Base-by-base conservation (phyloP, 2,113 vertebrate genomes). In the Damaliscus lunatus region DNA sequence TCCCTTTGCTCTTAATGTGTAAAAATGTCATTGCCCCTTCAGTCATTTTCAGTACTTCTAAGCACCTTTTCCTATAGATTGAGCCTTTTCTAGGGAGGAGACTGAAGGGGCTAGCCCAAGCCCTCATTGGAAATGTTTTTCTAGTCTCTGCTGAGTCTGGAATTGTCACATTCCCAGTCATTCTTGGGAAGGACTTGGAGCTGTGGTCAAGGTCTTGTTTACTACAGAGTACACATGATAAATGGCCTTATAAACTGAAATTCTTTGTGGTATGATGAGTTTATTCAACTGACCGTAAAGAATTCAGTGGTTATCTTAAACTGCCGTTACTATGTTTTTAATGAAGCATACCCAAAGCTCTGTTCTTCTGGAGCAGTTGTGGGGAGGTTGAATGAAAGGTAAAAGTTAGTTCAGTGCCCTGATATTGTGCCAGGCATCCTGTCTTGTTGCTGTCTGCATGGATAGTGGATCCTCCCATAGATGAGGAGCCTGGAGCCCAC, bases 191-290 rank as follows among this genome's bases (percentile, higher is more conserved):
- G 82, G 94, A 40, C 77, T 94, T 94, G 50, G 2, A 82, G 64
- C 67, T 25, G 14, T 48, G 84, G 77, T 46, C 80, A 46, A 31
- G 53, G 33, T 55, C 92, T 89, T 57, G 10, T 93, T 96, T 91
- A 80, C 87, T 87, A 25, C 84, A 27, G 25, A 90, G 48, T 94
- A 40, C 86, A 91, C 83, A 11, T 81, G 96, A 88, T 92, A 55
- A 91, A 98, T 98, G 96, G 98, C 98, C 98, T 98, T 98, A 83
- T 83, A 98, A 98, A 93, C 97, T 98, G 97, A 98, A 95, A 97
- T 93, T 98, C 77, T 98, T 96, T 97, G 71, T 98, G 92, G 95
- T 95, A 96, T 98, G 96, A 98, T 96, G 97, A 98, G 83, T 81
- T 97, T 95, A 93, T 97, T 97, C 88, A 97, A 97, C 97, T 98